A percentile compares a stretch with the other conserved stretches of the same genome.
These are phyloP conservation scores for Mycalesis mineus DNA, from an alignment of 2,888 invertebrate genomes.

Conservation along the genomic window DNA sequence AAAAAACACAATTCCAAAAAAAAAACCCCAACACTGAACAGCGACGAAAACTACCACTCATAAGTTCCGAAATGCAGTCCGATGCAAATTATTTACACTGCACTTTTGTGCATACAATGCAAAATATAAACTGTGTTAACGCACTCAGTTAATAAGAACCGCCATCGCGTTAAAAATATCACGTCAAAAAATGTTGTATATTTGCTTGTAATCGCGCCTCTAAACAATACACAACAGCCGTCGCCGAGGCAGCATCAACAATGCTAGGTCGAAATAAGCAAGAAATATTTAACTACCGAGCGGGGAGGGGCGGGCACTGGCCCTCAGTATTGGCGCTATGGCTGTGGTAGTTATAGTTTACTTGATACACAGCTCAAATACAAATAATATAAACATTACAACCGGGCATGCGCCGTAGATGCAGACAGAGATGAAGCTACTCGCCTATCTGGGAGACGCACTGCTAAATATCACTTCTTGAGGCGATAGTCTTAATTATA, in stretches of 20 bases:
- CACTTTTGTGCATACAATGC: conserved; percentile 54
- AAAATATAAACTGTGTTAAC: conserved; percentile 26
- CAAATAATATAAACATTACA: conserved; percentile 80
- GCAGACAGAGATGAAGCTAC: conserved; percentile 55
- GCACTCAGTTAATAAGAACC: conserved; percentile 1
- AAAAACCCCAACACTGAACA: conserved; percentile 60
- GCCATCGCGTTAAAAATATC: conserved; percentile 19
- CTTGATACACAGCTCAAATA: conserved; percentile 80
- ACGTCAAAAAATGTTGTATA: conserved; percentile 53
- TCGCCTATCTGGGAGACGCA: neutral
- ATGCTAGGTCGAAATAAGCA: conserved; percentile 79
- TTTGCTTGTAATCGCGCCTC: conserved; percentile 62
- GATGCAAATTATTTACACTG: conserved; percentile 75
- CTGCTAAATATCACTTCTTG: conserved; percentile 19
- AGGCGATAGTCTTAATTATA: conserved; percentile 28
- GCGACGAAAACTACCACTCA: conserved; percentile 69
- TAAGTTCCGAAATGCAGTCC: conserved; percentile 66
- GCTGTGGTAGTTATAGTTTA: conserved; percentile 80
- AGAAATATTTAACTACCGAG: conserved; percentile 79
- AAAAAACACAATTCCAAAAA: conserved; percentile 43
- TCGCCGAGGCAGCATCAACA: conserved; percentile 75
- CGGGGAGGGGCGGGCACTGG: conserved; percentile 71
- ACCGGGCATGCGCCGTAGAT: conserved; percentile 69
- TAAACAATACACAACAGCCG: conserved; percentile 77
- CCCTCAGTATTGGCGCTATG: conserved; percentile 77